These are phyloP conservation scores for Champsocephalus gunnari DNA, from an alignment of 2,797 vertebrate genomes.

Conservation along the genomic window DNA sequence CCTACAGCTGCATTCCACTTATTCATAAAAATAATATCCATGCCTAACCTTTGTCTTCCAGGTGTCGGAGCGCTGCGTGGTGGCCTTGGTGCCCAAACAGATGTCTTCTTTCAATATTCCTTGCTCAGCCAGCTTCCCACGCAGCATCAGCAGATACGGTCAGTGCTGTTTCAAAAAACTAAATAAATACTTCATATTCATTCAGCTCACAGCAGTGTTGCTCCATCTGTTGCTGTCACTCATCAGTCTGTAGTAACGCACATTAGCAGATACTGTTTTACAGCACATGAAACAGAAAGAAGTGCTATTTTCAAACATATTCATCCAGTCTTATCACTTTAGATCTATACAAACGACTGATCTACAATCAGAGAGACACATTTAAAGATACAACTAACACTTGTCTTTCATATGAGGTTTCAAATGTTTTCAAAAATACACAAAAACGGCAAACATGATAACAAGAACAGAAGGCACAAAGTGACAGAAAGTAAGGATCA, in stretches of 20 bases:
- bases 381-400: background rate
- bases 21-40: background rate
- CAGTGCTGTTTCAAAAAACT: slow-evolving; percentile 63
- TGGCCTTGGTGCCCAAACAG: slow-evolving; percentile 97
- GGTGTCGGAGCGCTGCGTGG: slow-evolving; percentile 97
- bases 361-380: background rate
- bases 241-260: slow-evolving; percentile 17
- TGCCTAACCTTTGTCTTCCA: slow-evolving; percentile 70
- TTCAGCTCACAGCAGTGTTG: slow-evolving; percentile 14
- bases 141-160: slow-evolving; percentile 98
- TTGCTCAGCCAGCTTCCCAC: slow-evolving; percentile 95
- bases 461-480: slow-evolving; percentile 6
- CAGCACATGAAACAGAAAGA: slow-evolving; percentile 27
- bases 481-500: background rate
- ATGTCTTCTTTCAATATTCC: slow-evolving; percentile 98
- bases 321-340: background rate
- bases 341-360: background rate
- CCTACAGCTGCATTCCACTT: background rate
- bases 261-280: slow-evolving; percentile 12
- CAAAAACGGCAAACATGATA: background rate
- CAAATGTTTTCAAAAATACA: background rate
- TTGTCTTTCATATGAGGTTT: background rate
- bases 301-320: background rate
- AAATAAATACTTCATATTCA: slow-evolving; percentile 33
- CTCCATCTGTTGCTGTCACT: slow-evolving; percentile 54